Conservation (phyloP, 2,888 invertebrate genomes). For the Pristionchus maxplancki region DNA sequence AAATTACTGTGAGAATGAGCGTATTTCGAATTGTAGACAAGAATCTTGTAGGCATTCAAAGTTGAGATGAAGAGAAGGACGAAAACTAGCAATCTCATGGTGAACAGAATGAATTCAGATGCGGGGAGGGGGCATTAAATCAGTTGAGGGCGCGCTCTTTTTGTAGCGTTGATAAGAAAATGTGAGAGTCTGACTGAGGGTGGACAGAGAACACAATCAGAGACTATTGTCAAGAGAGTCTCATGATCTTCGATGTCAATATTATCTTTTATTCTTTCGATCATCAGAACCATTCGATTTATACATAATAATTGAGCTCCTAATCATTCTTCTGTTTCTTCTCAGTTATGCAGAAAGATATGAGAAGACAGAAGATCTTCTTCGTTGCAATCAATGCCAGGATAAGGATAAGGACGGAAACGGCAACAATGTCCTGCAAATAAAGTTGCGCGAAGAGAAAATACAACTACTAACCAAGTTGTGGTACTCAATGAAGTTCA, state of each 20-base stretch:
- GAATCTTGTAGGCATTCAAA: not conserved
- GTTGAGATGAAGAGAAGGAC: not conserved
- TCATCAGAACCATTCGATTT: not conserved
- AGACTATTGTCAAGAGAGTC: not conserved
- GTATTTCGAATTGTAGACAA: conserved; percentile 28
- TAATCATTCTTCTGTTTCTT: not conserved
- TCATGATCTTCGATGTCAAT: not conserved
- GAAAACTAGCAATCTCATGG: not conserved
- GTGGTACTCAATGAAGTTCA: conserved; percentile 6
- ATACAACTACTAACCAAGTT: not conserved
- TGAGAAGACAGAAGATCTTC: not conserved
- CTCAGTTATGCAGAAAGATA: not conserved
- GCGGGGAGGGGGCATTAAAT: not conserved
- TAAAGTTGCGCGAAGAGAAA: too few species aligned
- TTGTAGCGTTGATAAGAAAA: not conserved
- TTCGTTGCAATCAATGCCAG: not conserved
- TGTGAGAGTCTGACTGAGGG: not conserved
- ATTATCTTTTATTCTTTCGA: not conserved
- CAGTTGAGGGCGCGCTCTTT: conserved; percentile 4
- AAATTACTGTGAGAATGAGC: conserved; percentile 31
- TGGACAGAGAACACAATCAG: not conserved
- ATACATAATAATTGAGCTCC: not conserved
- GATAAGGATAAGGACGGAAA: not conserved
- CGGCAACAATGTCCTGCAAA: not conserved
- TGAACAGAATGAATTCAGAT: not conserved